These are phyloP conservation scores for Callithrix jacchus DNA, from an alignment of 2,113 vertebrate species.

Conservation along the genomic window DNA sequence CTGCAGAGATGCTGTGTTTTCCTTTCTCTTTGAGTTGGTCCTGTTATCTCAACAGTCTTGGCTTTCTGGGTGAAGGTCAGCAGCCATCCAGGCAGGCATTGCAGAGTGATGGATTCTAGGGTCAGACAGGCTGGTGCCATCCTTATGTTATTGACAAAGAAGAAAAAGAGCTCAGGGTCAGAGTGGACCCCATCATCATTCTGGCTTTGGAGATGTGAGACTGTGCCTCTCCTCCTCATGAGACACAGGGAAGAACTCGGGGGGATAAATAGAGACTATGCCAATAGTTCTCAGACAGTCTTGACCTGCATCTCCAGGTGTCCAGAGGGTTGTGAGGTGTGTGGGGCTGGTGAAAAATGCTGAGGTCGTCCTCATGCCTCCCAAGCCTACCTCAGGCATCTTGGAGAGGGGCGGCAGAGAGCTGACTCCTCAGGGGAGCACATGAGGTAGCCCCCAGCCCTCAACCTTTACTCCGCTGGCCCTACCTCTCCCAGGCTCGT, in stretches of 20 bases:
- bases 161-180: constrained; percentile 7
- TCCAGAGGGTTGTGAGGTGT: neutral
- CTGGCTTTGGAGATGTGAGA: neutral
- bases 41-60: neutral
- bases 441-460: fast-evolving
- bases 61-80: neutral
- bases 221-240: neutral
- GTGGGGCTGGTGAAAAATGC: neutral
- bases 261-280: fast-evolving
- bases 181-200: neutral
- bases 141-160: neutral
- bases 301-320: neutral
- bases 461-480: neutral
- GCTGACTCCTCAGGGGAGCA: neutral
- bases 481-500: fast-evolving
- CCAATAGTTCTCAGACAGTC: fast-evolving
- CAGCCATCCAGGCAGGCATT: neutral
- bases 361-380: neutral
- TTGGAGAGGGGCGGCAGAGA: neutral
- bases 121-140: constrained; percentile 26
- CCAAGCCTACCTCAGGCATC: neutral
- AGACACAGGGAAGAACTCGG: neutral
- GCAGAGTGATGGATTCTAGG: neutral
- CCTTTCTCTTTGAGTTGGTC: neutral
- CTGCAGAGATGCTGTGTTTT: fast-evolving